Evolutionary conservation across 2,797 vertebrate genomes (phyloP).

Genomic region (Melanogrammus aeglefinus): DNA sequence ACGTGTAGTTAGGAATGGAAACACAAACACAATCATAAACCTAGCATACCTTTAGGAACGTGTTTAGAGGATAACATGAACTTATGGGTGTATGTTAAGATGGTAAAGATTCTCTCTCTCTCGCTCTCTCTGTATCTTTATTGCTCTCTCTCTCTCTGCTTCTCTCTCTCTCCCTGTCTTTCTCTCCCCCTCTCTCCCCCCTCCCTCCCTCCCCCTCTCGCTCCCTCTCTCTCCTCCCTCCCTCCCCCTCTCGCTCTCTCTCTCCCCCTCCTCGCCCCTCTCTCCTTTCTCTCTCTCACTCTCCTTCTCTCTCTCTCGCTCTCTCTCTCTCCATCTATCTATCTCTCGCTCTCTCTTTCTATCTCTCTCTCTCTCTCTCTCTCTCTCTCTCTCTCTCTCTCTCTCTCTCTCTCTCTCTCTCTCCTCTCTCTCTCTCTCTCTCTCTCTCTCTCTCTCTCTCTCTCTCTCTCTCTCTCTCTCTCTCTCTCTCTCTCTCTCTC

Average conservation of each 20-base stretch:
- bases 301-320: background rate
- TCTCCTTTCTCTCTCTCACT: background rate
- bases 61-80: too few relatives aligned
- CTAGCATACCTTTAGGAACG: background rate
- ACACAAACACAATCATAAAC: background rate
- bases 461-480: background rate
- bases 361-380: background rate
- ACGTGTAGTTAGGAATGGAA: background rate
- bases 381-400: background rate
- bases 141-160: background rate
- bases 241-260: slow-evolving; percentile 5
- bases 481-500: background rate
- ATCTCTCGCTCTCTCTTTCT: background rate
- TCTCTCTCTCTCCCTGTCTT: background rate
- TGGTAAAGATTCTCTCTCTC: background rate
- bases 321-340: background rate
- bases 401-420: background rate
- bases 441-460: background rate
- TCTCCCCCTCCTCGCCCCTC: background rate
- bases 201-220: background rate
- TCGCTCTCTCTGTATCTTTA: background rate
- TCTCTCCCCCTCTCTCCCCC: background rate
- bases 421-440: background rate
- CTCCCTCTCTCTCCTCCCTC: background rate
- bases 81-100: background rate